These are phyloP conservation scores for Eurosta solidaginis DNA, from an alignment of 1,140 invertebrate species.

Conservation along the genomic window DNA sequence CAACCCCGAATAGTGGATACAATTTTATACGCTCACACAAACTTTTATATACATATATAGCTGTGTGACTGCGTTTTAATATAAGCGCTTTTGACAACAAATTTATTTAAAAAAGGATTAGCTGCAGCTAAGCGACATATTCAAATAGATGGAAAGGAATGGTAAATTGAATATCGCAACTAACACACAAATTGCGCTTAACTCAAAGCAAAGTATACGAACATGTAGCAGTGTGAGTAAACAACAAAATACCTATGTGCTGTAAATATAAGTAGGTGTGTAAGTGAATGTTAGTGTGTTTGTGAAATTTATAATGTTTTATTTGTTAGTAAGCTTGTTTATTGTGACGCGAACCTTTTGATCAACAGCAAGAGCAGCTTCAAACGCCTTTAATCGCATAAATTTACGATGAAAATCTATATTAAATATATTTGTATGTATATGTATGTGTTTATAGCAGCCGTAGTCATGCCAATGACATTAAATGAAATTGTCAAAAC, in stretches of 20 bases:
- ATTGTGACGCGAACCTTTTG: neutral
- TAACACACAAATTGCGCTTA: neutral
- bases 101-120: conserved; percentile 32
- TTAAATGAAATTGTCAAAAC: conserved; percentile 25
- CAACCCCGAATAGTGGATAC: neutral
- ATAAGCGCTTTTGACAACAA: conserved; percentile 12
- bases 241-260: neutral
- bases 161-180: neutral
- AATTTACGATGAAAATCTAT: no score
- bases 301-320: neutral
- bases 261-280: neutral
- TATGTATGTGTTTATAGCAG: neutral
- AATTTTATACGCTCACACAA: no score
- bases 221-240: neutral
- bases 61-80: neutral
- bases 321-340: neutral
- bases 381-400: neutral
- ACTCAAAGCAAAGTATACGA: neutral
- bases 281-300: neutral
- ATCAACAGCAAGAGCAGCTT: neutral
- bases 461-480: conserved; percentile 26
- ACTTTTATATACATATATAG: neutral
- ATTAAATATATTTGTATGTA: neutral
- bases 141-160: conserved; percentile 21
- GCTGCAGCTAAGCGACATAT: conserved; percentile 14